phyloP scores from a whole-genome alignment of 1,140 invertebrate species.

The Drosophila setifemur region DNA sequence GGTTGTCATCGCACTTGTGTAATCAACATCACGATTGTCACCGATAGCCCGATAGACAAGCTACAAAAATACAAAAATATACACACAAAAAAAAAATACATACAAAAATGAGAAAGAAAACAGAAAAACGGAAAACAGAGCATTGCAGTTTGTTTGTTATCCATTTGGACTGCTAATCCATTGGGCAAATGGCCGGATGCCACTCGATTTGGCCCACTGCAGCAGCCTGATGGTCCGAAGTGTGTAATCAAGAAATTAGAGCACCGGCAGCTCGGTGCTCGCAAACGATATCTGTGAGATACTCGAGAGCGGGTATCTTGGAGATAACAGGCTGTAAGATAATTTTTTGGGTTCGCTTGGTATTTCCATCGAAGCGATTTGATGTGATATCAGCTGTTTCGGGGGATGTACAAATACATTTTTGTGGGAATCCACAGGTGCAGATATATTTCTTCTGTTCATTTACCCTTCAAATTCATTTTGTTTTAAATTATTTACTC shows the following conservation, averaged over 20 bases:
- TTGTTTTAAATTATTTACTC: too few relatives aligned
- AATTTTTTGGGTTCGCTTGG: constrained; percentile 14
- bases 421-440: not conserved
- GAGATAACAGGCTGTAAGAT: constrained; percentile 29
- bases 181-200: constrained; percentile 40
- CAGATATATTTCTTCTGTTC: too few relatives aligned
- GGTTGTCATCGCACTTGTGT: constrained; percentile 66
- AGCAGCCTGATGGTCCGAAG: constrained; percentile 31
- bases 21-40: constrained; percentile 58
- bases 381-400: constrained; percentile 65
- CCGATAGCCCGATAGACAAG: constrained; percentile 24
- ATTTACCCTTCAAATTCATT: too few relatives aligned
- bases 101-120: not conserved
- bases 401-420: not conserved
- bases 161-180: constrained; percentile 64
- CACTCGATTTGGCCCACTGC: constrained; percentile 12
- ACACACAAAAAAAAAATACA: not conserved
- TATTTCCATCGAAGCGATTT: constrained; percentile 43
- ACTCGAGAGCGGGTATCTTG: constrained; percentile 11
- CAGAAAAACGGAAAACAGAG: not conserved
- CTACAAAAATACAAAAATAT: not conserved
- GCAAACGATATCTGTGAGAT: constrained; percentile 12
- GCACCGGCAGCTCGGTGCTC: too few relatives aligned
- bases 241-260: constrained; percentile 79
- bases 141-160: constrained; percentile 52